Evolutionary conservation across 2,888 invertebrate genomes (phyloP), one percentile per base, ranked within the genome.

Genomic region (Matsumyia berberina): DNA sequence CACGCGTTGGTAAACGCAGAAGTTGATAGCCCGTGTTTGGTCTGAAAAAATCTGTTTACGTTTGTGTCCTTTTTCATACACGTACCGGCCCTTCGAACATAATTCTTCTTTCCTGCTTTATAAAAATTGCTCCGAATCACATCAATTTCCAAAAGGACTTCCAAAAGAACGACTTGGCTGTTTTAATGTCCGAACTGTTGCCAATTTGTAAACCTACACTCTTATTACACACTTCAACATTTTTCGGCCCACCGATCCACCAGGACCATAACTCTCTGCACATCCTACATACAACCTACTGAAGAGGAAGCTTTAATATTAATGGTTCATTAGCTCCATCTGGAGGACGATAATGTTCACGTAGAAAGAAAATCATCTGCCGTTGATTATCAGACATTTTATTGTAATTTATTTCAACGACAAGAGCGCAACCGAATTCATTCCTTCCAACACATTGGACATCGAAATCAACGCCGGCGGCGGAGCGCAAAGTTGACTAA

Each of bases 371-470:
- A 35, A 64, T 35, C 64, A 64, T 49, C 46, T 46, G 33, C 8
- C 17, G 33, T 49, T 55, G 55, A 35, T 55, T 49, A 64, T 64
- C 46, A 64, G 35, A 35, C 64, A 19, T 64, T 55, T 49, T 35
- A 64, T 64, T 35, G 46, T 44, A 46, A 62, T 62, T 46, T 62
- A 17, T 62, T 33, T 17, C 46, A 19, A 33, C 44, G 31, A 12
- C 44, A 46, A 62, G 15, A 31, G 31, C 60, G n/a, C n/a, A 31
- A 42, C 15, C 19, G 15, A 64, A 49, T 64, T 64, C 11, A 46
- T 49, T 35, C 35, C 64, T 64, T 64, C 49, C 64, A 49, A 49
- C 24, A 49, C 35, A 62, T 46, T 33, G 33, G 31, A 17, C 44
- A 46, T 12, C 29, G 8, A 31, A 42, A 15, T 60, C 15, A 60